phyloP scores from a whole-genome alignment of 2,888 invertebrate genomes.

The Brassicogethes aeneus region DNA sequence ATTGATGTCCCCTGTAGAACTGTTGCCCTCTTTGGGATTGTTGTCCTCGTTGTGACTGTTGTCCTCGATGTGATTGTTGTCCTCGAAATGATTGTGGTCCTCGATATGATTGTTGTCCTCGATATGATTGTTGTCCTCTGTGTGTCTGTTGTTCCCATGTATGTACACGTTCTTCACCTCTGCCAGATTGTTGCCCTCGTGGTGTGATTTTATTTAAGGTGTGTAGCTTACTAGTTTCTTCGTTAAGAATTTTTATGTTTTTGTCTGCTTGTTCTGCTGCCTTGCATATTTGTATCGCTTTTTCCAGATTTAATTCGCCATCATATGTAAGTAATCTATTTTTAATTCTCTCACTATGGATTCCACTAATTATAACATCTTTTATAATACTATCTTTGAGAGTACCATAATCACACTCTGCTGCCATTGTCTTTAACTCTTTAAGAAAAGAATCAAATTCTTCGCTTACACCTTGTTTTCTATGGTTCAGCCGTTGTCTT shows the following conservation, averaged over 20 bases:
- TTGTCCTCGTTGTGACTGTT: too few relatives aligned
- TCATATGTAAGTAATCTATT: neutral
- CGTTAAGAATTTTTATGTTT: neutral
- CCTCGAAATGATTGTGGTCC: neutral
- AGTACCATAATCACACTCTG: neutral
- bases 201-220: neutral
- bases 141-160: neutral
- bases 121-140: neutral
- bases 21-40: neutral
- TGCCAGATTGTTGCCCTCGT: too few relatives aligned
- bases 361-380: neutral
- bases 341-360: neutral
- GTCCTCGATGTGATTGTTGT: too few relatives aligned
- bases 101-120: too few relatives aligned
- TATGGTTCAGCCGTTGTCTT: slow-evolving; percentile 9
- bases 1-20: too few relatives aligned
- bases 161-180: neutral
- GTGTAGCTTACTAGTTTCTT: neutral
- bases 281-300: slow-evolving; percentile 8
- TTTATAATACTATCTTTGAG: too few relatives aligned
- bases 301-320: slow-evolving; percentile 4
- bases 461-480: neutral
- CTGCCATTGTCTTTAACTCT: neutral
- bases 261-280: slow-evolving; percentile 8
- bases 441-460: neutral